Evolutionary conservation across 2,888 invertebrate species (phyloP).

Genomic region (Eupithecia vulgata): DNA sequence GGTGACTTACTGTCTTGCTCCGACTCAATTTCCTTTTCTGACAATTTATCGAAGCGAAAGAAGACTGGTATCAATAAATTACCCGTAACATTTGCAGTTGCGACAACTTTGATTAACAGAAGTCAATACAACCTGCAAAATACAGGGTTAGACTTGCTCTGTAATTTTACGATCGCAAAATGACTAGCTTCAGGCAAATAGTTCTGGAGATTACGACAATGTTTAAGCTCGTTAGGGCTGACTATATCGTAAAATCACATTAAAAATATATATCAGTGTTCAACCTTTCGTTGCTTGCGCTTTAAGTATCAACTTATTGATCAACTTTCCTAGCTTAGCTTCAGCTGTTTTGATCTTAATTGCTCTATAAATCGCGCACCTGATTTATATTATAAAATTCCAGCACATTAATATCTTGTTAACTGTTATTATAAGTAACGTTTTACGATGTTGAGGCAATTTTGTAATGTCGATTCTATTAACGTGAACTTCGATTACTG

Average conservation of each 20-base stretch:
- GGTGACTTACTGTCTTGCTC: slow-evolving; percentile 27
- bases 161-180: slow-evolving; percentile 55
- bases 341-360: slow-evolving; percentile 13
- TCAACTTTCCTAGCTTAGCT: slow-evolving; percentile 20
- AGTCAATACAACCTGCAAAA: slow-evolving; percentile 40
- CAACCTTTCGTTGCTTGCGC: slow-evolving; percentile 15
- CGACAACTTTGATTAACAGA: slow-evolving; percentile 40
- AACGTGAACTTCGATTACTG: slow-evolving; percentile 9
- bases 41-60: slow-evolving; percentile 35
- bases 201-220: slow-evolving; percentile 56
- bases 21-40: slow-evolving; percentile 31
- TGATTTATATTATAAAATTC: slow-evolving; percentile 23
- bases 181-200: slow-evolving; percentile 60
- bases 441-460: slow-evolving; percentile 10
- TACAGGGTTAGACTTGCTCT: slow-evolving; percentile 42
- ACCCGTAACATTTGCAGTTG: slow-evolving; percentile 32
- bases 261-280: slow-evolving; percentile 1
- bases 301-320: slow-evolving; percentile 19
- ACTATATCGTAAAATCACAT: slow-evolving; percentile 18
- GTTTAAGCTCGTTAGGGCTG: slow-evolving; percentile 57
- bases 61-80: slow-evolving; percentile 33
- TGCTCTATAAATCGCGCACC: slow-evolving; percentile 20
- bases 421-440: slow-evolving; percentile 1
- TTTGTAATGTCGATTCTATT: slow-evolving; percentile 7
- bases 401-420: slow-evolving; percentile 10